phyloP scores from a whole-genome alignment of 2,797 vertebrate species.

The Platalea minor region DNA sequence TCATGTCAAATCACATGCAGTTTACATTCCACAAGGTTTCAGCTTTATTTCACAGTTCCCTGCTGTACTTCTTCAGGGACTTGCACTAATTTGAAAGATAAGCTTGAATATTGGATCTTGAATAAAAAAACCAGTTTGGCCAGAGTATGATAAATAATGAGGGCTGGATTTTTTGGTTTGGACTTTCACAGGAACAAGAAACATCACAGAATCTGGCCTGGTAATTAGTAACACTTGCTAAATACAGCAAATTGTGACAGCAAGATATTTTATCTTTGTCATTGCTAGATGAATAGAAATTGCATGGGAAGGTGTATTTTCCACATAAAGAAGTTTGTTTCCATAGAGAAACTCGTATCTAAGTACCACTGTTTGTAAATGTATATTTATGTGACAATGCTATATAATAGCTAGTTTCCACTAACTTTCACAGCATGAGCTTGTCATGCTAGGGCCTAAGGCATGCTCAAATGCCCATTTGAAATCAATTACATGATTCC shows the following conservation, averaged over 20 bases:
- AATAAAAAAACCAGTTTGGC: background rate
- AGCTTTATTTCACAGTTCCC: slow-evolving; percentile 20
- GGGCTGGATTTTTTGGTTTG: background rate
- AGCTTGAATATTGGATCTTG: background rate
- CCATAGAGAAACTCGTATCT: background rate
- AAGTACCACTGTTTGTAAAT: slow-evolving; percentile 20
- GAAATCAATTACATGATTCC: background rate
- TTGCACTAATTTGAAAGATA: slow-evolving; percentile 2
- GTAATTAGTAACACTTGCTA: background rate
- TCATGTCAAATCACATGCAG: background rate
- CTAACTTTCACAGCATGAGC: background rate
- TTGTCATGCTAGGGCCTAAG: background rate
- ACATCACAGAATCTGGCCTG: background rate
- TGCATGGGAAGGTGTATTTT: background rate
- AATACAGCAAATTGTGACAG: background rate
- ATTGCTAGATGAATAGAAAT: background rate
- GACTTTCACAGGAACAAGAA: background rate
- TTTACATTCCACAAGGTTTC: slow-evolving; percentile 18
- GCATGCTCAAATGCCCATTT: background rate
- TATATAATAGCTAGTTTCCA: background rate
- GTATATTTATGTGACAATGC: background rate
- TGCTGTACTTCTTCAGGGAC: background rate
- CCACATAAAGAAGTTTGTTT: background rate
- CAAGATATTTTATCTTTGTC: background rate
- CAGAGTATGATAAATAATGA: background rate